A percentile compares a stretch with the other conserved stretches of the same genome.
phyloP scores from a whole-genome alignment of 2,797 vertebrate genomes.

The Eulemur coronatus region DNA sequence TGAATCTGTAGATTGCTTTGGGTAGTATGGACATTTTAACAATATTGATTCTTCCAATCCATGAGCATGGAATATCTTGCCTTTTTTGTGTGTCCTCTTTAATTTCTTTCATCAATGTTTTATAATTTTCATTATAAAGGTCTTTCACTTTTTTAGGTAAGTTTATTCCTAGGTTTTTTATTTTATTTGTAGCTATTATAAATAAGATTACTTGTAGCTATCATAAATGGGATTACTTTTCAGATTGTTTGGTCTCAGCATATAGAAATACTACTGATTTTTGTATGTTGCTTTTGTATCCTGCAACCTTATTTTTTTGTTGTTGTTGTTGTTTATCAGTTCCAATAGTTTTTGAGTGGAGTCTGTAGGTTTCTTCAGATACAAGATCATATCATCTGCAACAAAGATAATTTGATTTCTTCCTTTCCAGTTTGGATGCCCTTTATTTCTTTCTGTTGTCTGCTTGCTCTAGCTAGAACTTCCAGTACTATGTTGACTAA shows the following conservation, averaged over 20 bases:
- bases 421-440: too few relatives aligned
- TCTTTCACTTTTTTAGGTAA: not conserved
- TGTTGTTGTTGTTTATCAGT: too few relatives aligned
- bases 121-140: not conserved
- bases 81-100: not conserved
- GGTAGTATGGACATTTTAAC: not conserved
- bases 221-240: not conserved
- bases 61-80: not conserved
- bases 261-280: not conserved
- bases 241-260: not conserved
- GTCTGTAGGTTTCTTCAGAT: too few relatives aligned
- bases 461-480: too few relatives aligned
- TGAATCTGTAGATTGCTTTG: not conserved
- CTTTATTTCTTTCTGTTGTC: too few relatives aligned
- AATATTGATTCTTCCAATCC: not conserved
- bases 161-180: not conserved
- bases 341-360: too few relatives aligned
- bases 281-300: too few relatives aligned
- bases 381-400: too few relatives aligned
- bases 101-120: not conserved
- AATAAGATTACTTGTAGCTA: too few relatives aligned
- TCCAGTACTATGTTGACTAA: too few relatives aligned
- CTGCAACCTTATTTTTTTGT: too few relatives aligned
- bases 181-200: not conserved
- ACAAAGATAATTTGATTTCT: too few relatives aligned